These are phyloP conservation scores for Acrossocheilus fasciatus DNA, from an alignment of 2,797 vertebrate species.

Conservation along the genomic window DNA sequence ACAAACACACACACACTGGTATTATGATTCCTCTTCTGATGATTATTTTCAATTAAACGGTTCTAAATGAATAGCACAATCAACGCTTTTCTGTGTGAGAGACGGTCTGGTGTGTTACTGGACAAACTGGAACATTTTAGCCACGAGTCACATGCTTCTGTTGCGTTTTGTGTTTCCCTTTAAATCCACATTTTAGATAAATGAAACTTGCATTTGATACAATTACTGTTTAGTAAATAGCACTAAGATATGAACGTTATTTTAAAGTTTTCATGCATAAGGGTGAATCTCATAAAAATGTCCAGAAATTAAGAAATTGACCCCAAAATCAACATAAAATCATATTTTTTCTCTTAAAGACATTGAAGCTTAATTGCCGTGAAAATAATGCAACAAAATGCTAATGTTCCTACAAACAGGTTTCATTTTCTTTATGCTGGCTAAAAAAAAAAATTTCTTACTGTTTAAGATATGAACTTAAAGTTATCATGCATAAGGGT, in stretches of 20 bases:
- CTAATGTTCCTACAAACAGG: background rate
- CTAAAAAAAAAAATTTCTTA: too few species aligned
- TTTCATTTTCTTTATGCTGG: background rate
- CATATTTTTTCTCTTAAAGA: background rate
- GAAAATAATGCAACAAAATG: background rate
- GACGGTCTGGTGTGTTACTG: background rate
- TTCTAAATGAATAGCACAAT: conserved; percentile 81
- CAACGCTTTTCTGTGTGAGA: conserved; percentile 51
- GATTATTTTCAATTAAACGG: conserved; percentile 64
- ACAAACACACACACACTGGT: conserved; percentile 50
- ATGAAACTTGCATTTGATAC: background rate
- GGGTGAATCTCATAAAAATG: background rate
- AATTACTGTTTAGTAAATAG: too few species aligned
- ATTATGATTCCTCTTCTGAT: conserved; percentile 52
- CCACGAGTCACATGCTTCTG: background rate
- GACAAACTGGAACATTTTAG: background rate
- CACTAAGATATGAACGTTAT: too few species aligned
- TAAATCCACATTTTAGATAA: conserved; percentile 3
- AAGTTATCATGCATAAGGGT: background rate
- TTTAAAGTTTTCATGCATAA: background rate
- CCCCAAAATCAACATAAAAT: background rate
- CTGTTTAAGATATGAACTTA: background rate
- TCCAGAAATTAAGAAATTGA: too few species aligned
- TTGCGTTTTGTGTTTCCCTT: background rate
- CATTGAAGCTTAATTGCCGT: background rate